Percentiles rank a stretch among this genome's conserved stretches.
Evolutionary conservation across 2,797 vertebrate species (phyloP).

Genomic region (Uromys caudimaculatus): DNA sequence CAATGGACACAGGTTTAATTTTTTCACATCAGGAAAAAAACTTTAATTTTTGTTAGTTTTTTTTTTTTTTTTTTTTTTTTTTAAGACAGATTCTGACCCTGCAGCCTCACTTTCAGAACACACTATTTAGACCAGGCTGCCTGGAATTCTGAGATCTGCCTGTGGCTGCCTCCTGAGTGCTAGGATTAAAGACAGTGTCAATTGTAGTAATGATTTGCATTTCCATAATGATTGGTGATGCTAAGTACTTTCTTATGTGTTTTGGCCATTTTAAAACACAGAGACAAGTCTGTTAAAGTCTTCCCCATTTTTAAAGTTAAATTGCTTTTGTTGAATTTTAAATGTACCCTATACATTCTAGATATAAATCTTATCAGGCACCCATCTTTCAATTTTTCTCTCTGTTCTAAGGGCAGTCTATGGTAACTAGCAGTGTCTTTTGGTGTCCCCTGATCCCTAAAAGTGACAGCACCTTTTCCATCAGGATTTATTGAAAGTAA

Average conservation of each 20-base stretch:
- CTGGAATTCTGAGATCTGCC: not conserved
- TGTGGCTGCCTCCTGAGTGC: not conserved
- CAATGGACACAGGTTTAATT: not conserved
- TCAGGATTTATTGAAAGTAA: not conserved
- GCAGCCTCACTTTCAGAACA: not conserved
- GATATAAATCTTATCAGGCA: not conserved
- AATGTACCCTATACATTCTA: not conserved
- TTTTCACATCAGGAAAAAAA: not conserved
- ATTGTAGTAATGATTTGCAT: not conserved
- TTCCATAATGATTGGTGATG: not conserved
- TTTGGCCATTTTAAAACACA: slow-evolving; percentile 4
- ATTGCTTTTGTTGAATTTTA: slow-evolving; percentile 40
- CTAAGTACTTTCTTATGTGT: not conserved
- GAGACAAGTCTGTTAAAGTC: not conserved
- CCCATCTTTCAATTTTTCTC: not conserved
- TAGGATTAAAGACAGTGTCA: not conserved
- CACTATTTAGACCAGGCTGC: not conserved
- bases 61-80: not conserved
- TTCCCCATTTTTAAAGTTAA: not conserved
- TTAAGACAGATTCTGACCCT: not conserved
- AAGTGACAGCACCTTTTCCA: not conserved
- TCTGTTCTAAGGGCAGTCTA: not conserved
- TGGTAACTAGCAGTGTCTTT: not conserved
- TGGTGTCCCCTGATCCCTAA: not conserved
- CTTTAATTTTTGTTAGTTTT: not conserved